These are phyloP conservation scores for Octomys mimax DNA, from an alignment of 2,797 vertebrate genomes.

Conservation along the genomic window DNA sequence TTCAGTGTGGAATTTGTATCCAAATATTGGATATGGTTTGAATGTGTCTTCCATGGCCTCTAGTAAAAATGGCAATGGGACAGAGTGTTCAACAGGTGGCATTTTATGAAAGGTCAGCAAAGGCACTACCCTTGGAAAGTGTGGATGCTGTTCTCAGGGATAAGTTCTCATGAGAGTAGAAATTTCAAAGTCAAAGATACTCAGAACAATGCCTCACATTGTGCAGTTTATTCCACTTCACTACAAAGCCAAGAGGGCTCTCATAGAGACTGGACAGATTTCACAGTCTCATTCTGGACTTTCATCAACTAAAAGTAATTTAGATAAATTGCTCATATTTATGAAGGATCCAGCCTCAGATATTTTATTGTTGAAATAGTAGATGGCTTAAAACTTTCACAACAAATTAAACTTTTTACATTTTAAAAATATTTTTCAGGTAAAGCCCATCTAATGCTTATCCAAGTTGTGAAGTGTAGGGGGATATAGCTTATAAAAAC, in stretches of 20 bases:
- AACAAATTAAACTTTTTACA: not conserved
- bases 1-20: not conserved
- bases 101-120: not conserved
- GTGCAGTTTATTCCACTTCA: not conserved
- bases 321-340: not conserved
- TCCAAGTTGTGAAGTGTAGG: not conserved
- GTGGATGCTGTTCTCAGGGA: not conserved
- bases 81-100: not conserved
- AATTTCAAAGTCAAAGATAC: not conserved
- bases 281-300: not conserved
- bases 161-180: no score
- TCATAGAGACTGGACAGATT: not conserved
- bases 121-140: not conserved
- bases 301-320: not conserved
- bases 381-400: not conserved
- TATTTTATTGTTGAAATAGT: not conserved
- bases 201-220: not conserved
- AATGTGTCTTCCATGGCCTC: not conserved
- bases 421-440: not conserved
- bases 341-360: not conserved
- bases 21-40: not conserved
- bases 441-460: not conserved
- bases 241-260: no score
- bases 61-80: not conserved
- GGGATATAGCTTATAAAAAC: not conserved